Conservation (phyloP, 2,797 vertebrate species). For the Lithobates sylvaticus region DNA sequence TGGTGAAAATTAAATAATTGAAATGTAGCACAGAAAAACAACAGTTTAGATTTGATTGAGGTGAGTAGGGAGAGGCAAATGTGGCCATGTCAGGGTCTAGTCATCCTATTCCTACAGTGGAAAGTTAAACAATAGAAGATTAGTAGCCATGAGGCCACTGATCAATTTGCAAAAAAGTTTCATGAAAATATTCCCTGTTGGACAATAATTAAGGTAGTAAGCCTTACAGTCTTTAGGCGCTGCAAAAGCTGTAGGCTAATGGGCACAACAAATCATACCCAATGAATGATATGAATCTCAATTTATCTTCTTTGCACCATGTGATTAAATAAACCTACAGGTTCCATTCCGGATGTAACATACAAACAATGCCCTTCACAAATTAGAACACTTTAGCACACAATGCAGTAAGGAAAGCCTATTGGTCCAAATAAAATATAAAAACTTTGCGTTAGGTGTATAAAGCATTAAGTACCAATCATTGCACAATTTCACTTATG, state of each 20-base stretch:
- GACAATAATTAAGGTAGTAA: too few species aligned
- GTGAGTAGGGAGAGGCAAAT: not conserved
- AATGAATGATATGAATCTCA: too few species aligned
- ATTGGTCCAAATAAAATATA: constrained; percentile 45
- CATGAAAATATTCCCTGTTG: too few species aligned
- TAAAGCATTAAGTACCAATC: constrained; percentile 51
- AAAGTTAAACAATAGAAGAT: too few species aligned
- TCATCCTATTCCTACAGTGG: too few species aligned
- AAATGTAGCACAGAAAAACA: not conserved
- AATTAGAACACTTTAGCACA: constrained; percentile 3
- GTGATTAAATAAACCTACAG: not conserved
- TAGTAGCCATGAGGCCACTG: too few species aligned
- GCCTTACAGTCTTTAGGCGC: too few species aligned
- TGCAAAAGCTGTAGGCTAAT: too few species aligned
- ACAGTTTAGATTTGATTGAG: not conserved
- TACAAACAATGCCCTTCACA: not conserved
- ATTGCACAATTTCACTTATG: constrained; percentile 37
- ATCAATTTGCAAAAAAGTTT: too few species aligned
- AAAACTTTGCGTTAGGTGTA: constrained; percentile 3
- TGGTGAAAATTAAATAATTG: not conserved
- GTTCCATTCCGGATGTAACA: not conserved
- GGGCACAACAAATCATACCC: too few species aligned
- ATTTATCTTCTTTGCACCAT: not conserved
- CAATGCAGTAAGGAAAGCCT: not conserved
- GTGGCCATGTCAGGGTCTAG: not conserved